Evolutionary conservation across 2,113 vertebrate species (phyloP), one percentile per base, ranked within the genome.

Genomic region (Microtus richardsoni): DNA sequence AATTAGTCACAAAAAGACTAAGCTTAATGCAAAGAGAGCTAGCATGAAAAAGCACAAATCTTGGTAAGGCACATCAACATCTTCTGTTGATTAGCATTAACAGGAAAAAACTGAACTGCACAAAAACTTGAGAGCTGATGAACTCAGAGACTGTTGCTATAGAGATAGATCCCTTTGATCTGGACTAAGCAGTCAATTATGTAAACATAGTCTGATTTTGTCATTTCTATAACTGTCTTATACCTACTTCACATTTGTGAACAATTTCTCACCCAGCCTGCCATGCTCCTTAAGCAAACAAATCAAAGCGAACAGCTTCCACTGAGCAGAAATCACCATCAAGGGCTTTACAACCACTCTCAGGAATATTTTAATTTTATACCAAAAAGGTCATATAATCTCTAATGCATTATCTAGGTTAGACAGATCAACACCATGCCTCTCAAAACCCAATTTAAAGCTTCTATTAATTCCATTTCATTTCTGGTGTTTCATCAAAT

Each of bases 131-230:
- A 66, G 16, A 33, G 19, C 5, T 44, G 28, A 64, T 47, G 12
- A 85, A 12, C 30, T 85, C 41, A 85, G 58, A 66, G 60, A 66
- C 5, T 6, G 11, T 7, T 44, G 2, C 84, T 30, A 0, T 14
- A 93, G 28, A 75, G 39, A 84, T 77, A 74, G 39, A 84, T 73
- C 16, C 2, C 33, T 74, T 80, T 87, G 33, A 66, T 96, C 47
- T 70, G 44, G 95, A 33, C 41, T 80, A 95, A 84, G 73, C 87
- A 90, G 77, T 89, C 75, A 95, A 36, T 87, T 87, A 89, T 62
- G 82, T 26, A 66, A 92, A 24, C 62, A 88, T 16, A 33, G 30
- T 79, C 58, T 89, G 78, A 77, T 60, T 60, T 89, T 86, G 70
- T 87, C 62, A 70, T 68, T 68, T 96, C 74, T 89, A 33, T 88